Percentiles rank a stretch among this genome's conserved stretches.
Evolutionary conservation across 2,797 vertebrate species (phyloP).

Genomic region (Bradypodion ventrale): DNA sequence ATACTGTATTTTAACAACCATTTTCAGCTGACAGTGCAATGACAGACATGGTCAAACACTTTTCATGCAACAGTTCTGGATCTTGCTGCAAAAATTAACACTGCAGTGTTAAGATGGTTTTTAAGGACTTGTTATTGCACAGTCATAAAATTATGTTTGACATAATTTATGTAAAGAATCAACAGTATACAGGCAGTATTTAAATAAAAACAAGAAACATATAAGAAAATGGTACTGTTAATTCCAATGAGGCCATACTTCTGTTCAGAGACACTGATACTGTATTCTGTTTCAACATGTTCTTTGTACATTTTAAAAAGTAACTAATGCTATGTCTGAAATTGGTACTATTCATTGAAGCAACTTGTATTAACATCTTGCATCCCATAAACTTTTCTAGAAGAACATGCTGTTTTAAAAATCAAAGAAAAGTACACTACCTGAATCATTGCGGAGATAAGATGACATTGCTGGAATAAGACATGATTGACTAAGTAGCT

Average conservation of each 20-base stretch:
- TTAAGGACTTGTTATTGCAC: not conserved
- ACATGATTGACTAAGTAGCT: conserved; percentile 95
- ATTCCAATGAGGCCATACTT: not conserved
- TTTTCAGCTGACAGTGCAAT: not conserved
- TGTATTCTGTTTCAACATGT: not conserved
- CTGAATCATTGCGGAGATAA: conserved; percentile 96
- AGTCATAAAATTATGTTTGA: not conserved
- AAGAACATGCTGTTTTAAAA: not conserved
- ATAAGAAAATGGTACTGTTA: not conserved
- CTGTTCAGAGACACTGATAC: not conserved
- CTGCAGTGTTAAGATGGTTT: not conserved
- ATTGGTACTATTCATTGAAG: not conserved
- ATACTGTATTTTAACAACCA: not conserved
- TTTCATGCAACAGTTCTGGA: not conserved
- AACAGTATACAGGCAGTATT: not conserved
- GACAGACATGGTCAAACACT: not conserved
- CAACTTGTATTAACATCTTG: not conserved
- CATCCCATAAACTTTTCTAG: not conserved
- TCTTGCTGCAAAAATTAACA: not conserved
- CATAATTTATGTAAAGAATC: not conserved
- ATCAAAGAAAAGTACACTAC: conserved; percentile 68
- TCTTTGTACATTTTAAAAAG: not conserved
- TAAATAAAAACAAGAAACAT: not conserved
- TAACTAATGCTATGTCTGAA: not conserved
- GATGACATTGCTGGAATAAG: conserved; percentile 99